Percentiles rank a stretch among this genome's conserved stretches.
phyloP scores from a whole-genome alignment of 2,113 vertebrate genomes.

The Myotis davidii region DNA sequence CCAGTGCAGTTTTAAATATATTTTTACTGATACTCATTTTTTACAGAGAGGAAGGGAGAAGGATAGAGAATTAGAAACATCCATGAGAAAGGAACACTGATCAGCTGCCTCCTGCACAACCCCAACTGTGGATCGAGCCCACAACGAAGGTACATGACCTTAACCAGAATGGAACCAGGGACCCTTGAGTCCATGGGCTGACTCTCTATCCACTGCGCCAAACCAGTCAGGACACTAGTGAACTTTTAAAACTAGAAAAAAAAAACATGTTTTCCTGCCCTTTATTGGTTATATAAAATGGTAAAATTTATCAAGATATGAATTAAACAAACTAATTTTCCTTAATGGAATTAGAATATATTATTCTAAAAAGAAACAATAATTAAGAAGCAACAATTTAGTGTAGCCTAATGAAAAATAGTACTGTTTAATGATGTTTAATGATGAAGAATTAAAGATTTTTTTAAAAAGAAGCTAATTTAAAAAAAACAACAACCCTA shows the following conservation, averaged over 20 bases:
- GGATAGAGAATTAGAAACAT: too few relatives aligned
- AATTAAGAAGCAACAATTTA: neutral
- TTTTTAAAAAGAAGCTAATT: neutral
- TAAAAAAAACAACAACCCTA: neutral
- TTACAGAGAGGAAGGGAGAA: too few relatives aligned
- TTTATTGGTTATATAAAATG: neutral
- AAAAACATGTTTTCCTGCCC: neutral
- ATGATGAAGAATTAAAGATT: neutral
- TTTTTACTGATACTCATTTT: too few relatives aligned
- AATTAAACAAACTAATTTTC: neutral
- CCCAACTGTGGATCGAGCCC: too few relatives aligned
- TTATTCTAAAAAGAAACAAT: neutral
- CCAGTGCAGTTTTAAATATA: neutral
- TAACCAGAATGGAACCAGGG: too few relatives aligned
- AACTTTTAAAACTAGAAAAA: neutral
- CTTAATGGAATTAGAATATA: neutral
- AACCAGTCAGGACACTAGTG: too few relatives aligned
- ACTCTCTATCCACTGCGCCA: too few relatives aligned
- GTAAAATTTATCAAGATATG: neutral
- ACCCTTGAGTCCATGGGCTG: too few relatives aligned
- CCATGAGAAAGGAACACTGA: too few relatives aligned
- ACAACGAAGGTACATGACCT: too few relatives aligned
- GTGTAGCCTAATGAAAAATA: neutral
- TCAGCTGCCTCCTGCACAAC: too few relatives aligned
- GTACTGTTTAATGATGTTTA: neutral